Base-by-base conservation (phyloP, 2,113 vertebrate genomes). In the Prietella phreatophila region DNA sequence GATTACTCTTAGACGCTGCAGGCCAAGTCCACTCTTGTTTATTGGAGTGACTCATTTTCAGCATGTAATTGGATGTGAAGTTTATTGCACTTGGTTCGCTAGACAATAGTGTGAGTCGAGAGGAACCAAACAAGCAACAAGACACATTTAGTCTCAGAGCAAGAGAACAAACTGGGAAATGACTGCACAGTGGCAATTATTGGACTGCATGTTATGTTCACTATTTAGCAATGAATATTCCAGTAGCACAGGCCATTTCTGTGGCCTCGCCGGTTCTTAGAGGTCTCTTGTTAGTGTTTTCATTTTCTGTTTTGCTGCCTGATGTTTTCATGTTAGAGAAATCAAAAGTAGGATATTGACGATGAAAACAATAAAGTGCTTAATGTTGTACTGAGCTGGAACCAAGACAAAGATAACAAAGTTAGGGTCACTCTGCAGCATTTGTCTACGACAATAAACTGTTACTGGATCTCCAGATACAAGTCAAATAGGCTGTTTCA, bases 1-100 rank as follows among this genome's bases (percentile, higher is more conserved):
- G 53, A 76, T 67, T 81, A 69, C 73, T 86, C 63, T 86, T 33
- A 30, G 69, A n/a, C 15, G 56, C 75, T 82, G 39, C 36, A 58
- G 71, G 61, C 80, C 80, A 60, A 13, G 50, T 36, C 61, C 65
- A 76, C n/a, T 81, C 47, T 50, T 73, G 36, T 76, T 90, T 87
- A 86, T 36, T 58, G 65, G 85, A 78, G 42, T 27, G 30, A 11
- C 19, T 30, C 75, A 55, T 85, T 86, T 87, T 82, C 58, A 67
- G 84, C 55, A 60, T 27, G 47, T 69, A 85, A 85, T 33, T 67
- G 56, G 76, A 87, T 78, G 42, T 82, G 53, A 80, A 53, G 50
- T 82, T 84, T 84, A 86, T 61, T 61, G 25, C 17, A 33, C 17
- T 60, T 80, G 73, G 60, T 63, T 22, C 25, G 56, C 30, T 78